A percentile compares a stretch with the other conserved stretches of the same genome.
These are phyloP conservation scores for Acrossocheilus wenchowensis DNA, from an alignment of 2,797 vertebrate species.

Conservation along the genomic window DNA sequence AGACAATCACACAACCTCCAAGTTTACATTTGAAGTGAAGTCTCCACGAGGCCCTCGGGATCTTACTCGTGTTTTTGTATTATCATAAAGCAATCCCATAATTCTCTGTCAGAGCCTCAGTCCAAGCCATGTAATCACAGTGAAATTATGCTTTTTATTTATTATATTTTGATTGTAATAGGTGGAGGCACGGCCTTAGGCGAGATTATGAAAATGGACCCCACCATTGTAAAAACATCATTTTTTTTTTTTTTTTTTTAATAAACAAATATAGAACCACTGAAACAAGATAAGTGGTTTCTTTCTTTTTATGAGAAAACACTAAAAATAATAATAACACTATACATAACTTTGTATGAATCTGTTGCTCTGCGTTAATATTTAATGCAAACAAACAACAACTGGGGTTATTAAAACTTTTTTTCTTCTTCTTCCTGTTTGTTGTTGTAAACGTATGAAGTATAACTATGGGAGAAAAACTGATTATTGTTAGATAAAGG, in stretches of 20 bases:
- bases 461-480: background rate
- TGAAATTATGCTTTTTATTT: constrained; percentile 62
- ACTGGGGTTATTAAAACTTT: background rate
- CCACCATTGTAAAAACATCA: background rate
- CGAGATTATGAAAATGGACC: background rate
- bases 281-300: background rate
- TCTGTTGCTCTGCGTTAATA: background rate
- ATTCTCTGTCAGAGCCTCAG: constrained; percentile 70
- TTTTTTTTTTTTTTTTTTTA: background rate
- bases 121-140: constrained; percentile 68
- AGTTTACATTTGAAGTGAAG: constrained; percentile 8
- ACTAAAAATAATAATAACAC: background rate
- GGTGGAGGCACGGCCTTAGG: background rate
- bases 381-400: background rate
- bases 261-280: background rate
- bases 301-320: background rate
- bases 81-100: constrained; percentile 71
- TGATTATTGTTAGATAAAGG: background rate
- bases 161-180: constrained; percentile 1
- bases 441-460: background rate
- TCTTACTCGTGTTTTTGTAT: background rate
- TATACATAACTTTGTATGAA: background rate
- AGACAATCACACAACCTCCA: background rate
- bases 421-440: background rate
- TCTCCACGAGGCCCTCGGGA: background rate